phyloP scores from a whole-genome alignment of 2,797 vertebrate species.

The Intellagama lesueurii region DNA sequence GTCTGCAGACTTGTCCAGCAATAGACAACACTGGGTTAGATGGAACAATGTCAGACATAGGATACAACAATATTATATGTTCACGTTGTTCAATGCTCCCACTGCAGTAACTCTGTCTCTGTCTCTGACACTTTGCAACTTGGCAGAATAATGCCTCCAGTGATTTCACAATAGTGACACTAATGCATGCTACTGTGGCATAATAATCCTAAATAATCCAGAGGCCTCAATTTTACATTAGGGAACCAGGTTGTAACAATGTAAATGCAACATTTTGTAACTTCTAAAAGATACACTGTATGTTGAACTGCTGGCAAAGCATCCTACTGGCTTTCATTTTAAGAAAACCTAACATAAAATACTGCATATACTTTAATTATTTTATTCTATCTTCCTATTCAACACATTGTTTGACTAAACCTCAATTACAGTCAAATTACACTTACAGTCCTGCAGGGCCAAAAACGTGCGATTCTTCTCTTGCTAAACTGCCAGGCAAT shows the following conservation, averaged over 20 bases:
- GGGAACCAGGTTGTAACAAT: not conserved
- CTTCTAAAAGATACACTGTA: not conserved
- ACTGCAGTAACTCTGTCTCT: not conserved
- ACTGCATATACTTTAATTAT: too few relatives aligned
- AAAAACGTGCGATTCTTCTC: not conserved
- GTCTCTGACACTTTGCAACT: not conserved
- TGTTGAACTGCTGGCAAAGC: too few relatives aligned
- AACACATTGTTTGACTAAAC: too few relatives aligned
- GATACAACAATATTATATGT: not conserved
- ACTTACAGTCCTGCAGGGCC: not conserved
- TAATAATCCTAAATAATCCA: not conserved
- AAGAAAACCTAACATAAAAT: too few relatives aligned
- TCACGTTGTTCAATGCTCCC: not conserved
- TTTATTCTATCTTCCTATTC: too few relatives aligned
- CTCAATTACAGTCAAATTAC: too few relatives aligned
- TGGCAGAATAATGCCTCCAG: not conserved
- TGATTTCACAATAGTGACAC: not conserved
- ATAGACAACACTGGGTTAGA: not conserved
- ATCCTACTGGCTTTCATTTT: not conserved
- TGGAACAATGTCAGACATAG: not conserved
- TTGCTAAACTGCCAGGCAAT: not conserved
- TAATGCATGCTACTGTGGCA: not conserved
- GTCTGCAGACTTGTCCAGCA: not conserved
- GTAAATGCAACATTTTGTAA: not conserved
- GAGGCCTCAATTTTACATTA: not conserved